These are phyloP conservation scores for Jacana jacana DNA, from an alignment of 2,113 vertebrate species.

Conservation along the genomic window DNA sequence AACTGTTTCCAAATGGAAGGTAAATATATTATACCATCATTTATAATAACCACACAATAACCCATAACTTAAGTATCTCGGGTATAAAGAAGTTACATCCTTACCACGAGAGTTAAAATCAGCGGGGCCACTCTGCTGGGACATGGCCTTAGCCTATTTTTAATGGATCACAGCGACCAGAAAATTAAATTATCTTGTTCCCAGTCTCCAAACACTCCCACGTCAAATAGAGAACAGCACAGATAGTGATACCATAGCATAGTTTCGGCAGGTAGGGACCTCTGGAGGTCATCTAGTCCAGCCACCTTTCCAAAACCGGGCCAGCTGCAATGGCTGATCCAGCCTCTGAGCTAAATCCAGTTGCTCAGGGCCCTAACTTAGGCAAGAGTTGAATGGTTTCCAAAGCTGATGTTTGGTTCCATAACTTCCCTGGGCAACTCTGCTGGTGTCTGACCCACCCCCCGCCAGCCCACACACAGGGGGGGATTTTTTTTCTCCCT, in stretches of 20 bases:
- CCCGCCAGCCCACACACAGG: not conserved
- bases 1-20: not conserved
- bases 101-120: not conserved
- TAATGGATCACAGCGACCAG: constrained; percentile 3
- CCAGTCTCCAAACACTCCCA: not conserved
- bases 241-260: accelerated
- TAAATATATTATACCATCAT: not conserved
- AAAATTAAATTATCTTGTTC: not conserved
- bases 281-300: not conserved
- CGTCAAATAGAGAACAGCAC: not conserved
- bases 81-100: not conserved
- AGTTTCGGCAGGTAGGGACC: not conserved
- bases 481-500: not conserved
- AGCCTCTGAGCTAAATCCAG: not conserved
- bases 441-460: not conserved
- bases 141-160: not conserved
- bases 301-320: not conserved
- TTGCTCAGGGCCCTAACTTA: not conserved
- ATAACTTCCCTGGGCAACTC: not conserved
- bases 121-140: not conserved
- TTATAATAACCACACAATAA: not conserved
- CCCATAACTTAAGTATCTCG: not conserved
- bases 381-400: accelerated
- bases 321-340: not conserved
- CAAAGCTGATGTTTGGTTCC: not conserved